Conservation (phyloP, 2,113 vertebrate species). For the Cariama cristata region DNA sequence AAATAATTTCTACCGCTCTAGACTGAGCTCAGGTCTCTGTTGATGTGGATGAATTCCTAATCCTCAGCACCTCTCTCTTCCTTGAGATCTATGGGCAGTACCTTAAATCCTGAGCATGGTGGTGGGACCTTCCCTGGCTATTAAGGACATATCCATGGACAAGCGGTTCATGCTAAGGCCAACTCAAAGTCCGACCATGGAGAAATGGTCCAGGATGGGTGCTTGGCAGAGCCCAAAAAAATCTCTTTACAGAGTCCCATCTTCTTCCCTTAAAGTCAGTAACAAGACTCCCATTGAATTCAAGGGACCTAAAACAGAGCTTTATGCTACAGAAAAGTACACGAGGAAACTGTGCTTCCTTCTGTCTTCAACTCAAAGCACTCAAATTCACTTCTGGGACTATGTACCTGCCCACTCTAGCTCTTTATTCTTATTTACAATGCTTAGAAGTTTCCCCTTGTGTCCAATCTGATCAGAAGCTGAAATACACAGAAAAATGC, state of each 20-base stretch:
- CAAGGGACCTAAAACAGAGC: neutral
- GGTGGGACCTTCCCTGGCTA: neutral
- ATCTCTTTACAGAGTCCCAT: neutral
- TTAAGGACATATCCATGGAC: neutral
- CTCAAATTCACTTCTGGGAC: neutral
- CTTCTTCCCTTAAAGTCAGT: neutral
- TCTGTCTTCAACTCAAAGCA: neutral
- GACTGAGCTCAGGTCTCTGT: neutral
- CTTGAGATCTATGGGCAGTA: fast-evolving
- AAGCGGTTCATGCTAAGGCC: neutral
- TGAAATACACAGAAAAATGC: neutral
- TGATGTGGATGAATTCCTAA: neutral
- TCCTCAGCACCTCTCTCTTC: neutral
- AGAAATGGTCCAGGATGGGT: neutral
- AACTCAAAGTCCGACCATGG: neutral
- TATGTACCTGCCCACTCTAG: neutral
- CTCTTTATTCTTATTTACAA: neutral
- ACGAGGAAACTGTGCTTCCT: neutral
- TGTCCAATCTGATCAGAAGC: neutral
- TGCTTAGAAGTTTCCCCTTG: neutral
- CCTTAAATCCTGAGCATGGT: neutral
- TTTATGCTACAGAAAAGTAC: neutral
- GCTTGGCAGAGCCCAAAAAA: neutral
- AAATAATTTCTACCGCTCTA: neutral
- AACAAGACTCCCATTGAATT: fast-evolving